Percentiles rank a stretch among this genome's conserved stretches.
These are phyloP conservation scores for Toxotes lorentzi DNA, from an alignment of 2,797 vertebrate species.

Conservation along the genomic window DNA sequence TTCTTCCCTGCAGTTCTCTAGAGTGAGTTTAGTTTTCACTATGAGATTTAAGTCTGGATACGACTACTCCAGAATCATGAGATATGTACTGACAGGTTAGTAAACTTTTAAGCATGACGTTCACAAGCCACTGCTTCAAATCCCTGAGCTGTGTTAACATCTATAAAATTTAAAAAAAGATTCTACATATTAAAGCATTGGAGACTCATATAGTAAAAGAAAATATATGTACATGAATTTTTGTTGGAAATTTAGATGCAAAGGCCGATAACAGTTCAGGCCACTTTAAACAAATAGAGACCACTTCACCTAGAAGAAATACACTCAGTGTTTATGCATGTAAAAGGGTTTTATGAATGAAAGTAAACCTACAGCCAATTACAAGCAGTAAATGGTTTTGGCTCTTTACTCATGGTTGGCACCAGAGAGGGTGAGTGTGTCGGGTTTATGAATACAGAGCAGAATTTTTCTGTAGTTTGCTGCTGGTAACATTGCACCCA, in stretches of 20 bases:
- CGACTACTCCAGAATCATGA: not conserved
- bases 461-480: constrained; percentile 19
- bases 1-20: not conserved
- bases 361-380: constrained; percentile 15
- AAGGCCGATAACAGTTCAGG: constrained; percentile 1
- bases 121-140: not conserved
- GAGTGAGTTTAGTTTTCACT: not conserved
- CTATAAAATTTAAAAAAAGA: not conserved
- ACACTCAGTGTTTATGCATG: not conserved
- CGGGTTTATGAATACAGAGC: constrained; percentile 31
- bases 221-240: not conserved
- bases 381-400: constrained; percentile 2
- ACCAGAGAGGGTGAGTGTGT: not conserved
- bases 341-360: constrained; percentile 26
- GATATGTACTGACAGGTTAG: not conserved
- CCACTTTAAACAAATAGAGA: not conserved
- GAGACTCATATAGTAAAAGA: not conserved
- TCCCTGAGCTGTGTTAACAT: not conserved
- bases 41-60: not conserved
- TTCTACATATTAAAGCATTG: not conserved
- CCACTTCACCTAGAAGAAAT: not conserved
- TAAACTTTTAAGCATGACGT: not conserved
- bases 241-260: not conserved
- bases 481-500: constrained; percentile 25
- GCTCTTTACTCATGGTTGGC: constrained; percentile 11